Evolutionary conservation across 2,888 invertebrate species (phyloP), one percentile per base, ranked within the genome.

Genomic region (Prosapia bicincta): DNA sequence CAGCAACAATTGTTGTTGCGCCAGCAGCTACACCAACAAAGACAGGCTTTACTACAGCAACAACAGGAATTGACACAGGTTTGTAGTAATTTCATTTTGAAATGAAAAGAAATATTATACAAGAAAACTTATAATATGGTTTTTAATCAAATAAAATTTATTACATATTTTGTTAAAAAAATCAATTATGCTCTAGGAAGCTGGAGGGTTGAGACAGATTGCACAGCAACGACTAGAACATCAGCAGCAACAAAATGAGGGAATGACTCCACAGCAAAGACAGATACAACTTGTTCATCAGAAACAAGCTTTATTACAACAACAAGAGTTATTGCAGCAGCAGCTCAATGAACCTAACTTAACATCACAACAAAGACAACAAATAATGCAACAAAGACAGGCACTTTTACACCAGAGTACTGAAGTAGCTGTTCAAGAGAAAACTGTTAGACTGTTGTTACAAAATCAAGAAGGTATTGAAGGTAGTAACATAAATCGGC

Each of bases 221-320:
- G 72, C 71, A 43, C 74, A 75, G 24, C 80, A 80, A 75, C 79
- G 80, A 71, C 76, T 75, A 23, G 81, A 84, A 54, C 83, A 83
- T 30, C 82, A 84, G 72, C 81, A 82, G 30, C 78, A 80, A 54
- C 78, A 79, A 15, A 78, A 78, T 32, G 77, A 75, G 13, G 78
- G 77, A 6, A 85, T 84, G 78, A 87, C 85, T 81, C 84, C 23
- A 86, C 85, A 79, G 85, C 87, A 81, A 38, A 79, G 80, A 43
- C 80, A 80, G 71, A 80, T 79, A 66, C 80, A 80, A 83, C 83
- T 81, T 82, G 84, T 26, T 81, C 83, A 79, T 80, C 85, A 81
- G 81, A 84, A 25, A 81, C 83, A 80, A 86, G 83, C 86, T 74
- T 85, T 82, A 71, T 86, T 84, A 77, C 87, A 86, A 75, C 82